A percentile compares a stretch with the other conserved stretches of the same genome.
These are phyloP conservation scores for Oscheius sp. DNA, from an alignment of 2,888 invertebrate genomes.

Conservation along the genomic window DNA sequence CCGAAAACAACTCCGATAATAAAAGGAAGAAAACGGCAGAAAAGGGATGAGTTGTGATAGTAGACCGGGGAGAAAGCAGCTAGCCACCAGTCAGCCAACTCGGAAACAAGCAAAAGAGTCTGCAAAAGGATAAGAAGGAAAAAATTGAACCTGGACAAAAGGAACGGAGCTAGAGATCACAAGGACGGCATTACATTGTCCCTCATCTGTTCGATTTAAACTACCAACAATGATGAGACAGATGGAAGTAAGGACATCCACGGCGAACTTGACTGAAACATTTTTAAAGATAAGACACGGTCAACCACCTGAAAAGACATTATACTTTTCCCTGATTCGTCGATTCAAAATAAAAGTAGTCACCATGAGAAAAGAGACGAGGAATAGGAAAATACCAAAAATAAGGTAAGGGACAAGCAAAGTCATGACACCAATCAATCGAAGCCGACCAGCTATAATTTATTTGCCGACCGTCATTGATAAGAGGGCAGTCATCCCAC, in stretches of 20 bases:
- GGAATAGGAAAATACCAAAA: conserved; percentile 34
- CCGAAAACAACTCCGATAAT: conserved; percentile 46
- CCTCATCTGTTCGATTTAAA: conserved; percentile 37
- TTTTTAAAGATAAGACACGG: neutral
- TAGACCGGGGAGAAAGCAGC: conserved; percentile 53
- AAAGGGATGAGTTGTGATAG: conserved; percentile 45
- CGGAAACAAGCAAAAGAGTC: conserved; percentile 48
- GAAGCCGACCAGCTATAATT: conserved; percentile 26
- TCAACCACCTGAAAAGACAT: conserved; percentile 41
- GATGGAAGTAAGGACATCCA: conserved; percentile 43
- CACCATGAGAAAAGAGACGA: conserved; percentile 36
- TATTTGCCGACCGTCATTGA: conserved; percentile 21
- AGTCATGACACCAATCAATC: conserved; percentile 22
- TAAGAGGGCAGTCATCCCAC: conserved; percentile 1
- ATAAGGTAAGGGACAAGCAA: conserved; percentile 36
- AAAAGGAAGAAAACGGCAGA: conserved; percentile 47
- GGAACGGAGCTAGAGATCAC: conserved; percentile 49
- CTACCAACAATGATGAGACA: conserved; percentile 38
- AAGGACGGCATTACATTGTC: conserved; percentile 40
- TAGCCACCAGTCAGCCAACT: conserved; percentile 52
- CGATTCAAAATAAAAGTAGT: conserved; percentile 32
- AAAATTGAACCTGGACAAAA: conserved; percentile 37
- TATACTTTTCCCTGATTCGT: conserved; percentile 44
- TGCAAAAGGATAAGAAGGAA: conserved; percentile 13
- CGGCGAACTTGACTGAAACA: conserved; percentile 49